These are phyloP conservation scores for Neogobius melanostomus DNA, from an alignment of 2,113 vertebrate genomes.

Conservation along the genomic window DNA sequence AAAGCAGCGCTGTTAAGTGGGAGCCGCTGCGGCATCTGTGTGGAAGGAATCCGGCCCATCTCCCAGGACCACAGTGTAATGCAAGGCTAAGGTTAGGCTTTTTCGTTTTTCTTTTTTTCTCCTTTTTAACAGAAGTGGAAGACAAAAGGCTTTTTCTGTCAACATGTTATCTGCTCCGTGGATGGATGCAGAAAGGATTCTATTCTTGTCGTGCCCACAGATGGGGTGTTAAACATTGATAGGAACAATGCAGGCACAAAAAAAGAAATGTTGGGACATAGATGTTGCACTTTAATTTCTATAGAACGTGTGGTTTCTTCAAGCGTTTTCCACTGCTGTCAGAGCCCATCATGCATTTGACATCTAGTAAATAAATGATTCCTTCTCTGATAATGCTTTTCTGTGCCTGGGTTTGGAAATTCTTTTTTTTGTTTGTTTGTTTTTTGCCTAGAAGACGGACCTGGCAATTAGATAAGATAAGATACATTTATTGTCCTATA, in stretches of 20 bases:
- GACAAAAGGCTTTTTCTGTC: conserved; percentile 9
- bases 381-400: no score
- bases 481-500: no score
- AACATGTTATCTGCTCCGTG: conserved; percentile 4
- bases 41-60: background rate
- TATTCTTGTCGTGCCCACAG: conserved; percentile 50
- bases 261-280: conserved; percentile 7
- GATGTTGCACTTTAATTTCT: background rate
- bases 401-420: background rate
- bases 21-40: conserved; percentile 16
- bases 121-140: conserved; percentile 5
- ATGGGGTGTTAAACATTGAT: conserved; percentile 62
- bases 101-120: background rate
- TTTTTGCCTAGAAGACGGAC: background rate
- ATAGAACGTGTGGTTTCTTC: no score
- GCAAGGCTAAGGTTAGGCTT: background rate
- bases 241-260: conserved; percentile 21
- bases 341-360: no score
- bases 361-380: no score
- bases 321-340: no score
- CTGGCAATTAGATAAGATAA: no score
- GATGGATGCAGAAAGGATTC: conserved; percentile 35
- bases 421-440: no score
- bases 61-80: conserved; percentile 10
- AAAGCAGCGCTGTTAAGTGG: conserved; percentile 18